Evolutionary conservation across 2,113 vertebrate species (phyloP), one percentile per base, ranked within the genome.

Genomic region (Megaceryle maxima): DNA sequence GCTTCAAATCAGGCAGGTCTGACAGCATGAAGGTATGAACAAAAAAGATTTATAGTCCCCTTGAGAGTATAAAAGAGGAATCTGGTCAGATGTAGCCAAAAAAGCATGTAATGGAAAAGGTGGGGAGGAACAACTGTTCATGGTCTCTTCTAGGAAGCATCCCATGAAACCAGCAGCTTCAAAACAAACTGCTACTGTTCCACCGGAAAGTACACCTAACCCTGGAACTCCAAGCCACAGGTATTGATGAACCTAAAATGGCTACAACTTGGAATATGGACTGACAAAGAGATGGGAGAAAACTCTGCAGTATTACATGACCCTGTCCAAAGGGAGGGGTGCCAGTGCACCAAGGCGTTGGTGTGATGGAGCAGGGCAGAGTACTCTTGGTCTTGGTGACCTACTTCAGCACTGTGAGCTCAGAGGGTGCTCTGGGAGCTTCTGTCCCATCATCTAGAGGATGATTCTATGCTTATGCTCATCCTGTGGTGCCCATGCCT

Each of bases 391-490:
- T 51, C 50, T 51, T 22, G 50, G 50, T 22, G 11, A 51, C 50
- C 50, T 11, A 46, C 19, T 35, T 37, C 8, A 1, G 41, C 26
- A 10, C 53, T 9, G 16, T 31, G 15, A 39, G 33, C 46, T 46
- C 46, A 46, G 46, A 46, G 46, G 46, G 46, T 46, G 46, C 46
- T 46, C 46, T 46, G 46, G 46, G 46, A 46, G 19, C 46, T 46
- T 46, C 46, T 46, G 46, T 46, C 46, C 46, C 46, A 20, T 13
- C 5, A 5, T 12, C 37, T 10, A 7, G 41, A 31, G 43, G 13
- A 24, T 1, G 1, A 62, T 78, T n/a, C 66, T 59, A 25, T 8
- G 17, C 43, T 75, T 11, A 4, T 0, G 3, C 13, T 80, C 4
- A 3, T 69, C n/a, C 48, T 55, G 22, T 1, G 1, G 57, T 1